phyloP scores from a whole-genome alignment of 2,888 invertebrate genomes.

The Hedychridium roseum region DNA sequence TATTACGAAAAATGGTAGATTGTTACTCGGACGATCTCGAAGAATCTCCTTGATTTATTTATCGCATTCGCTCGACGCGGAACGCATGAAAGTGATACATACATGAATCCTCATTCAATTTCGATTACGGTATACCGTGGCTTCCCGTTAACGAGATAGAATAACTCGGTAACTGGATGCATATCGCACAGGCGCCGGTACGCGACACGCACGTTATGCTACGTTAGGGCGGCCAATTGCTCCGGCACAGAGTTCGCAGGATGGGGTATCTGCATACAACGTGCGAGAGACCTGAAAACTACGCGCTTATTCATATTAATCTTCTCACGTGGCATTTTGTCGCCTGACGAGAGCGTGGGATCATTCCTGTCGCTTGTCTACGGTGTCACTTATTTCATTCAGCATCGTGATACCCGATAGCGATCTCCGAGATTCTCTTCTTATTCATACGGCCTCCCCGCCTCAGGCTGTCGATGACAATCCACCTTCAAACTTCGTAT shows the following conservation, averaged over 20 bases:
- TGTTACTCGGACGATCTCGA: too few relatives aligned
- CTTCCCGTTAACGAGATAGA: slow-evolving; percentile 18
- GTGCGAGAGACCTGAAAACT: slow-evolving; percentile 9
- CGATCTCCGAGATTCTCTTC: slow-evolving; percentile 24
- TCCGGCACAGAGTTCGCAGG: slow-evolving; percentile 8
- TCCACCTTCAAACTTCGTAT: too few relatives aligned
- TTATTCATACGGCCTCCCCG: too few relatives aligned
- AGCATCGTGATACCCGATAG: slow-evolving; percentile 10
- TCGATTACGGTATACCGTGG: slow-evolving; percentile 20
- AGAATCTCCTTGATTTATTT: slow-evolving; percentile 20
- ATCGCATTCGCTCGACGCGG: slow-evolving; percentile 1
- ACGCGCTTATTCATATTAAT: slow-evolving; percentile 38
- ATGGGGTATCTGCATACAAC: slow-evolving; percentile 26
- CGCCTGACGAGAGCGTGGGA: slow-evolving; percentile 34
- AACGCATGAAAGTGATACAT: slow-evolving; percentile 19
- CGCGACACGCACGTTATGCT: slow-evolving; percentile 13
- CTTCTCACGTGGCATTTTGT: slow-evolving; percentile 29
- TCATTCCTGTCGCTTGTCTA: slow-evolving; percentile 16
- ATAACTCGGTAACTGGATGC: neutral
- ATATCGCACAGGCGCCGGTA: slow-evolving; percentile 2
- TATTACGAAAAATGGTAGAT: too few relatives aligned
- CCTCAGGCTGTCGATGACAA: too few relatives aligned
- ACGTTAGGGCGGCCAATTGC: slow-evolving; percentile 4
- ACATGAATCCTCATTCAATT: slow-evolving; percentile 2
- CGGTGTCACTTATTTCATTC: too few relatives aligned